Evolutionary conservation across 1,140 invertebrate genomes (phyloP), one percentile per base, ranked within the genome.

Genomic region (Drosophila nannoptera): DNA sequence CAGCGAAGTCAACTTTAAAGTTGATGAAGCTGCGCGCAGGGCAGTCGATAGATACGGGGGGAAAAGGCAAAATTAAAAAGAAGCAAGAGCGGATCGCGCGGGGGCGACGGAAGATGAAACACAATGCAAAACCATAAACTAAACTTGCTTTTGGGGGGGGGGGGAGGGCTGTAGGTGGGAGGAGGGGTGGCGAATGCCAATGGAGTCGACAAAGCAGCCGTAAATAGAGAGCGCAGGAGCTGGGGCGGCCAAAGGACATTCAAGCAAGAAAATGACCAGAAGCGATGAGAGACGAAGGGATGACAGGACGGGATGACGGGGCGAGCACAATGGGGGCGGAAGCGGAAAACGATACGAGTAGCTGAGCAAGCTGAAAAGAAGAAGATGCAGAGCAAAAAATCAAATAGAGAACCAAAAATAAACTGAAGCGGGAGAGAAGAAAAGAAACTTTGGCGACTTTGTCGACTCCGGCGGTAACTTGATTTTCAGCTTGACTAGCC

Each of bases 401-500:
- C 16, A 31, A 52, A n/a, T 9, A 68, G 50, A 65, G 69, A 76
- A 55, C 31, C 11, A 8, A 42, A 14, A 31, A 36, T 31, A 42
- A 43, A 43, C 40, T 43, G n/a, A 14, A 12, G 12, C 7, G 40
- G 2, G 8, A 12, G 3, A 12, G 7, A 12, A 42, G 14, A 6
- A 42, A 38, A 4, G 8, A 7, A 38, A 42, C 40, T 42, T 43
- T 14, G 40, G 12, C 40, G 40, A 43, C 12, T 43, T 43, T 43
- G 40, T 43, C n/a, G 40, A 67, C 56, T 65, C 84, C 76, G 55
- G 29, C 56, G 69, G 80, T 74, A 83, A 84, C 66, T 84, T 80
- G 81, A 84, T 84, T 84, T 84, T 80, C 77, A 80, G 81, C 81
- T 74, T 77, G 69, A 80, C 73, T 84, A 75, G 52, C 48, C 64